Conservation (phyloP, 2,888 invertebrate genomes). For the Brachylomia viminalis region DNA sequence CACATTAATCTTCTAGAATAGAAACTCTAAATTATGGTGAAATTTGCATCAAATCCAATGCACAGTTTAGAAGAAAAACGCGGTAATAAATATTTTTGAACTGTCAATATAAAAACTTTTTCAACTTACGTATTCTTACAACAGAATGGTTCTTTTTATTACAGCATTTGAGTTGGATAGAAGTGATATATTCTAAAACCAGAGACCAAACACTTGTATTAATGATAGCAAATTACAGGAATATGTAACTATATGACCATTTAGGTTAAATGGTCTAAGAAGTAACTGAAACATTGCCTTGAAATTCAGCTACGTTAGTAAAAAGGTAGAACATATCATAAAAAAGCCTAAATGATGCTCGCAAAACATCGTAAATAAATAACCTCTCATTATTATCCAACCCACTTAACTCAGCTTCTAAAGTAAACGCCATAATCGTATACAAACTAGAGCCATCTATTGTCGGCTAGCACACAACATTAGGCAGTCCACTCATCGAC, state of each 20-base stretch:
- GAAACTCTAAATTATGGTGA: not conserved
- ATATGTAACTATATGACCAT: too few species aligned
- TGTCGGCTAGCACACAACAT: constrained; percentile 54
- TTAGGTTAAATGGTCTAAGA: too few species aligned
- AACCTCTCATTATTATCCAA: constrained; percentile 25
- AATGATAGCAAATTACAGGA: not conserved
- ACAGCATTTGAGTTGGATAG: not conserved
- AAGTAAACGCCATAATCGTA: constrained; percentile 38
- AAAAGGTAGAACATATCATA: constrained; percentile 1
- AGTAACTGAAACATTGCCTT: not conserved
- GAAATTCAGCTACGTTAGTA: not conserved
- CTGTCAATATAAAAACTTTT: constrained; percentile 4
- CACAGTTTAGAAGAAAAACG: not conserved
- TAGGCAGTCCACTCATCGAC: constrained; percentile 54
- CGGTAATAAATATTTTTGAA: not conserved
- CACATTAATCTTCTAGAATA: too few species aligned
- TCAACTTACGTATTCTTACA: not conserved
- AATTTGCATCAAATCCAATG: not conserved
- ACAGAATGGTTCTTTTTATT: not conserved
- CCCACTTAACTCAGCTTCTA: constrained; percentile 35
- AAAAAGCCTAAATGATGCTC: not conserved
- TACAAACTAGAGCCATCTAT: constrained; percentile 58
- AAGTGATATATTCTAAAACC: not conserved
- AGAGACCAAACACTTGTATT: too few species aligned
- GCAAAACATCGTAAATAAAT: constrained; percentile 29